phyloP scores from a whole-genome alignment of 1,140 invertebrate genomes.

The Homalodisca vitripennis region DNA sequence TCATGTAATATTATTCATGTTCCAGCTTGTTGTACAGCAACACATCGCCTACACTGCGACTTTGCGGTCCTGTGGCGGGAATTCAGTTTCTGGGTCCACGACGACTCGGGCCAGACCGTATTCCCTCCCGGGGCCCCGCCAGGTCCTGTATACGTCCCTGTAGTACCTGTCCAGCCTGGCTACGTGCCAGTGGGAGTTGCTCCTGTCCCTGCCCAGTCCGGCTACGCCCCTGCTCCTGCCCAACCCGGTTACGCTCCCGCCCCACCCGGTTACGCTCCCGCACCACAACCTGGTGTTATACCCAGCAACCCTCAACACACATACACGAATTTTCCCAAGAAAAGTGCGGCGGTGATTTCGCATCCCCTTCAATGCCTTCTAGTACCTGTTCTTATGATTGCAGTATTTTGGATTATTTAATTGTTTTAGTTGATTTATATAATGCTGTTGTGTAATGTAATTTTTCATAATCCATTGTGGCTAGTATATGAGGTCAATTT shows the following conservation, averaged over 20 bases:
- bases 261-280: background rate
- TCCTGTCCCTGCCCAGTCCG: background rate
- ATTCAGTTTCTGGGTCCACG: background rate
- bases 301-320: no score
- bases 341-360: no score
- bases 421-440: no score
- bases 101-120: background rate
- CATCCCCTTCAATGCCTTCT: no score
- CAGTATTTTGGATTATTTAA: no score
- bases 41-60: background rate
- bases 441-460: no score
- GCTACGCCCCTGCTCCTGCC: background rate
- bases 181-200: background rate
- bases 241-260: background rate
- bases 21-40: background rate
- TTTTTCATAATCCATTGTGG: no score
- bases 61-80: slow-evolving; percentile 5
- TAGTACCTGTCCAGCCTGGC: background rate
- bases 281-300: background rate
- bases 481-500: no score
- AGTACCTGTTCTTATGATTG: no score
- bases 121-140: background rate
- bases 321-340: no score
- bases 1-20: no score
- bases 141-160: no score